A percentile compares a stretch with the other conserved stretches of the same genome.
Evolutionary conservation across 2,888 invertebrate species (phyloP).

Genomic region (Leucophora obtusa): DNA sequence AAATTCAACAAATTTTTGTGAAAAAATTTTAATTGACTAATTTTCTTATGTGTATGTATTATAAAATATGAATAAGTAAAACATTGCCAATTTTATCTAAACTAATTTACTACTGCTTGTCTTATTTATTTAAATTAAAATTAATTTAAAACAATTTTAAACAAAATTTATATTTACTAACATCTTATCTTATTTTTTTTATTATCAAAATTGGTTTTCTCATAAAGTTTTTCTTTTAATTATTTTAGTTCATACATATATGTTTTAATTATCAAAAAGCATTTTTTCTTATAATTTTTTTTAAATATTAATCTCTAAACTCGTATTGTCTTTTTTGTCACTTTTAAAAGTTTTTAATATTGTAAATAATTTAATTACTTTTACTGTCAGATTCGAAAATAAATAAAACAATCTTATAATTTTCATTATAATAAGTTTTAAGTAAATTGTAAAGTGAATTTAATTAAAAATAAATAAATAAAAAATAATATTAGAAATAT

Average conservation of each 20-base stretch:
- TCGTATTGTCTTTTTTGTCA: no score
- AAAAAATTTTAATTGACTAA: neutral
- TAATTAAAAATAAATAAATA: conserved; percentile 36
- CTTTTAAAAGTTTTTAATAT: no score
- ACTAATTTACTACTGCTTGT: neutral
- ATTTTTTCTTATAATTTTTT: no score
- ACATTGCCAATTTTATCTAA: conserved; percentile 3
- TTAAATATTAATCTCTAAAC: no score
- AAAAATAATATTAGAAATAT: conserved; percentile 14
- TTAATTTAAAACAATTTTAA: neutral
- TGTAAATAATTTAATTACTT: no score
- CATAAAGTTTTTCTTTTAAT: neutral
- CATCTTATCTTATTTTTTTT: no score
- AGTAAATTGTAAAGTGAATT: conserved; percentile 21
- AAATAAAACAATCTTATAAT: conserved; percentile 27
- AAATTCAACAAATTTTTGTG: neutral
- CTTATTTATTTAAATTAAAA: no score
- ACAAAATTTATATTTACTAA: conserved; percentile 2
- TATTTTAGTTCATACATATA: no score
- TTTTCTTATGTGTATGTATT: no score
- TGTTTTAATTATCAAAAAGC: no score
- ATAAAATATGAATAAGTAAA: neutral
- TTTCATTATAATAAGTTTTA: conserved; percentile 47
- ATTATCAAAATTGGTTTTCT: no score
- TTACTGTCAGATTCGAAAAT: neutral